These are phyloP conservation scores for Drosophila serrata DNA, from an alignment of 1,140 invertebrate species.

Conservation along the genomic window DNA sequence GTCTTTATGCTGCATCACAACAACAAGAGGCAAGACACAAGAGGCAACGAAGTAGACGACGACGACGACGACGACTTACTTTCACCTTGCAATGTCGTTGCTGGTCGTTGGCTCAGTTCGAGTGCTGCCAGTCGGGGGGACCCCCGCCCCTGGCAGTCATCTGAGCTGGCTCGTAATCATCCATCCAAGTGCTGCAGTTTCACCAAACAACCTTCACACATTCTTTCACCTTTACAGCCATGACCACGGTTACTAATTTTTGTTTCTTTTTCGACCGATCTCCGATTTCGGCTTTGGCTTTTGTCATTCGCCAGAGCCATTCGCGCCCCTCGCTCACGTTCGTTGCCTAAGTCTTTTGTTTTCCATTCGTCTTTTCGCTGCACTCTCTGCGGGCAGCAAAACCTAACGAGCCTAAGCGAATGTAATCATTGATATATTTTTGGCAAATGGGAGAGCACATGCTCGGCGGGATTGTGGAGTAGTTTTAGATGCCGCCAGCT, in stretches of 20 bases:
- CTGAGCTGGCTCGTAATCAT: conserved; percentile 72
- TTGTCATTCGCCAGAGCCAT: conserved; percentile 11
- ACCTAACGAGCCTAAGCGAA: conserved; percentile 60
- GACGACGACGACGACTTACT: conserved; percentile 71
- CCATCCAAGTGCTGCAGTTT: conserved; percentile 76
- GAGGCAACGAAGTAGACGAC: conserved; percentile 28
- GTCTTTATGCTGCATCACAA: conserved; percentile 22
- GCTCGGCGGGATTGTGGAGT: conserved; percentile 39
- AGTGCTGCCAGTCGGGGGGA: conserved; percentile 42
- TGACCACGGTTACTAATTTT: conserved; percentile 85
- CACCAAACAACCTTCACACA: conserved; percentile 85
- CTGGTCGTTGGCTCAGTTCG: conserved; percentile 84
- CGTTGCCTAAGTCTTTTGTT: conserved; percentile 83
- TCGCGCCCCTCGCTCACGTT: conserved; percentile 55
- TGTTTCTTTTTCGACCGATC: conserved; percentile 43
- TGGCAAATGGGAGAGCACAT: conserved; percentile 56
- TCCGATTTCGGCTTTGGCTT: conserved; percentile 43
- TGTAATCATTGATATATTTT: conserved; percentile 82
- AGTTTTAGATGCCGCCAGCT: conserved; percentile 67
- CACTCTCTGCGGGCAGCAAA: conserved; percentile 32
- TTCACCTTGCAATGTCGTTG: conserved; percentile 85
- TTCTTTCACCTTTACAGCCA: conserved; percentile 85
- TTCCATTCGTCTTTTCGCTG: conserved; percentile 55
- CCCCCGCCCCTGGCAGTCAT: conserved; percentile 44
- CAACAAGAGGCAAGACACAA: conserved; percentile 17